Conservation (phyloP, 35 echinoderm and acorn worm species). For the Eucidaris tribuloides region DNA sequence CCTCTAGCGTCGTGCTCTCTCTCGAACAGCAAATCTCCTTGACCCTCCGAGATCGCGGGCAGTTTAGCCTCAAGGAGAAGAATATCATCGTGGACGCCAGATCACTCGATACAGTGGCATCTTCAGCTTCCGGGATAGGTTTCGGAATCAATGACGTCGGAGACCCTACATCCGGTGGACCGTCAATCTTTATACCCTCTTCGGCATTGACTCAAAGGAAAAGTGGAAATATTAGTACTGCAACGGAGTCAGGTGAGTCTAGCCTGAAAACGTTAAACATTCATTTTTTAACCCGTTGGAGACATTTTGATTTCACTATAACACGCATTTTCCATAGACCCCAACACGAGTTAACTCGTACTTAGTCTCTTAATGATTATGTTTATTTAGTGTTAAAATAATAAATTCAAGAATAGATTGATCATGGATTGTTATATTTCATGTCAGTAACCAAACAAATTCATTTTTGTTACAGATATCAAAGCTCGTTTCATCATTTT, state of each 20-base stretch:
- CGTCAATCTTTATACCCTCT: not conserved
- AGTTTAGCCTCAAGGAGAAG: not conserved
- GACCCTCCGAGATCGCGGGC: not conserved
- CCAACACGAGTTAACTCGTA: not conserved
- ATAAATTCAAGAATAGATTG: not conserved
- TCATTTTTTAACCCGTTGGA: not conserved
- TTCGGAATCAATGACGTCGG: not conserved
- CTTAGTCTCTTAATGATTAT: not conserved
- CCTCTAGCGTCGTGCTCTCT: not conserved
- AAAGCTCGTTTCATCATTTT: constrained; percentile 5
- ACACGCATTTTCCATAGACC: not conserved
- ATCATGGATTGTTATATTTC: not conserved
- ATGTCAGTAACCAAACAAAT: not conserved
- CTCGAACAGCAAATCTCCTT: not conserved
- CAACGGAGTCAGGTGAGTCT: not conserved
- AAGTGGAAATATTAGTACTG: not conserved
- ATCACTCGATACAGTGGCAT: not conserved
- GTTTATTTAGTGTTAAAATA: not conserved
- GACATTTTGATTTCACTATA: not conserved
- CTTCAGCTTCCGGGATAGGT: not conserved
- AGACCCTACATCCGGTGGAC: not conserved
- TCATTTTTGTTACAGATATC: too few relatives aligned
- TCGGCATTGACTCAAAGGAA: not conserved
- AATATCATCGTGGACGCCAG: not conserved
- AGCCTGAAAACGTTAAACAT: not conserved